These are phyloP conservation scores for Athalia cordata DNA, from an alignment of 2,888 invertebrate genomes.

Conservation along the genomic window DNA sequence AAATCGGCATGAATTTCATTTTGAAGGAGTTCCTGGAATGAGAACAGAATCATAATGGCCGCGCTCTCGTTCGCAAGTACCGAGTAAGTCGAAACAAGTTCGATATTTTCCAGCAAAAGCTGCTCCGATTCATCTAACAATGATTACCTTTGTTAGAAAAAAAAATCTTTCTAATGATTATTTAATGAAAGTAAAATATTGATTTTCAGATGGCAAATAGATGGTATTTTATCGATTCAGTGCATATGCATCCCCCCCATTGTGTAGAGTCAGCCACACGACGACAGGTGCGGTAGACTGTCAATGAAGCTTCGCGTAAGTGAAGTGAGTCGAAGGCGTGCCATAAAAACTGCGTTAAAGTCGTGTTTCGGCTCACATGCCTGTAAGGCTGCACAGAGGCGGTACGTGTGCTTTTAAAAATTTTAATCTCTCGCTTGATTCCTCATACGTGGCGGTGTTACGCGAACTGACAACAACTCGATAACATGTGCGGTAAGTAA, in stretches of 20 bases:
- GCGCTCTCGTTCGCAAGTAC: not conserved
- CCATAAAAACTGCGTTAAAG: slow-evolving; percentile 54
- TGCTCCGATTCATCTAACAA: not conserved
- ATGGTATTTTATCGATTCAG: not conserved
- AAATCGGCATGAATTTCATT: not conserved
- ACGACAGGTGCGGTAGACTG: slow-evolving; percentile 49
- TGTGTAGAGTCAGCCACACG: slow-evolving; percentile 27
- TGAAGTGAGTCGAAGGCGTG: slow-evolving; percentile 45
- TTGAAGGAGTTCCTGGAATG: not conserved
- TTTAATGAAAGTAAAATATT: not conserved
- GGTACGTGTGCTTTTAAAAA: slow-evolving; percentile 12
- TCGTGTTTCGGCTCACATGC: slow-evolving; percentile 53
- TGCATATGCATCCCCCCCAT: not conserved
- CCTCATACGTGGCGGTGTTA: slow-evolving; percentile 20
- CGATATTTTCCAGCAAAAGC: not conserved
- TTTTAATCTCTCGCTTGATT: not conserved
- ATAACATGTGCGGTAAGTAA: slow-evolving; percentile 53
- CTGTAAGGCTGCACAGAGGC: slow-evolving; percentile 51
- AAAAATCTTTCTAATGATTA: not conserved
- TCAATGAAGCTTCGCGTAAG: slow-evolving; percentile 46
- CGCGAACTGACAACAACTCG: slow-evolving; percentile 22
- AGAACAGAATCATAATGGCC: slow-evolving; percentile 17
- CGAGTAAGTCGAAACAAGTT: slow-evolving; percentile 12
- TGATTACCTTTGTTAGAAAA: not conserved
- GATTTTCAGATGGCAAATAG: not conserved